These are phyloP conservation scores for Triops cancriformis DNA, from an alignment of 1,140 invertebrate genomes.

Conservation along the genomic window DNA sequence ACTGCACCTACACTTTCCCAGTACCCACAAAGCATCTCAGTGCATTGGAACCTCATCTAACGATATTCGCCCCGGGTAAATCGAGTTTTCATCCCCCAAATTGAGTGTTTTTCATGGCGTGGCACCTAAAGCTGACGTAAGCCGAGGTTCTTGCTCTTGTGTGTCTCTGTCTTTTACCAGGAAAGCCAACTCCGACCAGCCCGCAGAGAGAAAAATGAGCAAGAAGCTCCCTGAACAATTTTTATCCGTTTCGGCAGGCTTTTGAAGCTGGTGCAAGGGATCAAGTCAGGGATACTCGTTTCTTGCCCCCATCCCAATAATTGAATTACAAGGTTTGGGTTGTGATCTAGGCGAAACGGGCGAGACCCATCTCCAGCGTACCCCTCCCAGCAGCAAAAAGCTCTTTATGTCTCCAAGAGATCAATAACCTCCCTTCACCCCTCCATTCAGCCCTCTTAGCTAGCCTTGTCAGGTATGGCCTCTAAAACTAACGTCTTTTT, in stretches of 20 bases:
- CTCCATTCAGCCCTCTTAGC: background rate
- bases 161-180: too few species aligned
- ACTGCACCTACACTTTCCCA: too few species aligned
- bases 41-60: too few species aligned
- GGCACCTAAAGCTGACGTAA: too few species aligned
- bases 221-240: background rate
- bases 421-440: background rate
- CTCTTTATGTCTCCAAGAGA: conserved; percentile 3
- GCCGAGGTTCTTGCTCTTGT: too few species aligned
- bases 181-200: too few species aligned
- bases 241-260: background rate
- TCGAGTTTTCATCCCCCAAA: too few species aligned
- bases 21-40: too few species aligned
- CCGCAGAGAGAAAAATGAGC: background rate
- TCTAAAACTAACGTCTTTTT: conserved; percentile 7
- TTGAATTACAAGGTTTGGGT: conserved; percentile 14
- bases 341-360: background rate
- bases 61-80: too few species aligned
- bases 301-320: conserved; percentile 1
- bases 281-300: background rate
- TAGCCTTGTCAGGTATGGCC: background rate
- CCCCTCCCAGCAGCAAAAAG: background rate
- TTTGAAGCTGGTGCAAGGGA: background rate
- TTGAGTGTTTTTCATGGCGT: too few species aligned
- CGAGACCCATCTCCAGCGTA: background rate